Percentiles rank a stretch among this genome's conserved stretches.
Conservation (phyloP, 1,140 invertebrate genomes). For the Delia radicum region DNA sequence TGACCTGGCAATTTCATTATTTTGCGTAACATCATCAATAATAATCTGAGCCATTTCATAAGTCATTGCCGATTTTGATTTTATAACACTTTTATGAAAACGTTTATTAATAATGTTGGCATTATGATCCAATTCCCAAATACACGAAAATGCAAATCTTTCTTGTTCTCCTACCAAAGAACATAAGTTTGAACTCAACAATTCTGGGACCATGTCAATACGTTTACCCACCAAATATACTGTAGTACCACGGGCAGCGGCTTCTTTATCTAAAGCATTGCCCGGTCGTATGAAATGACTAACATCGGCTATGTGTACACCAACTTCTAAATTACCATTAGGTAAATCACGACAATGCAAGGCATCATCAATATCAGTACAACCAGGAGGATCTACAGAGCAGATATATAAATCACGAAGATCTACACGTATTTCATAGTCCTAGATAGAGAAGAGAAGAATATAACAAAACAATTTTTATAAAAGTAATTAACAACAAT, state of each 20-base stretch:
- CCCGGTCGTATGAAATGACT: conserved; percentile 89
- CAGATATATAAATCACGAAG: conserved; percentile 85
- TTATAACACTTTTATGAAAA: conserved; percentile 93
- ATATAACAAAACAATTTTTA: background rate
- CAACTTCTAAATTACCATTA: conserved; percentile 83
- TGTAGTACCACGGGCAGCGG: conserved; percentile 80
- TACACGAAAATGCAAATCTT: conserved; percentile 88
- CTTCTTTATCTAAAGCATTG: conserved; percentile 86
- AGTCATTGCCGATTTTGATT: conserved; percentile 84
- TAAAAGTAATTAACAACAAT: background rate
- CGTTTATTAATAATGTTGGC: conserved; percentile 81
- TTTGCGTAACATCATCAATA: conserved; percentile 79
- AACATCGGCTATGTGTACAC: conserved; percentile 95
- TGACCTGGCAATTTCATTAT: conserved; percentile 75
- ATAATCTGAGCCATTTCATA: conserved; percentile 93
- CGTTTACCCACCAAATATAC: conserved; percentile 88
- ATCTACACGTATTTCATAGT: conserved; percentile 77
- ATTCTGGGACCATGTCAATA: conserved; percentile 87
- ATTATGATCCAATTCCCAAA: conserved; percentile 87
- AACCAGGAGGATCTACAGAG: conserved; percentile 97
- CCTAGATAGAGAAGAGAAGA: conserved; percentile 59
- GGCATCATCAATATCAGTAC: conserved; percentile 99
- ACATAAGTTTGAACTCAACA: conserved; percentile 91
- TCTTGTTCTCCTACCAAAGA: conserved; percentile 84
- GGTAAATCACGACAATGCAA: conserved; percentile 81